phyloP scores from a whole-genome alignment of 2,113 vertebrate genomes.

The Hypomesus transpacificus region DNA sequence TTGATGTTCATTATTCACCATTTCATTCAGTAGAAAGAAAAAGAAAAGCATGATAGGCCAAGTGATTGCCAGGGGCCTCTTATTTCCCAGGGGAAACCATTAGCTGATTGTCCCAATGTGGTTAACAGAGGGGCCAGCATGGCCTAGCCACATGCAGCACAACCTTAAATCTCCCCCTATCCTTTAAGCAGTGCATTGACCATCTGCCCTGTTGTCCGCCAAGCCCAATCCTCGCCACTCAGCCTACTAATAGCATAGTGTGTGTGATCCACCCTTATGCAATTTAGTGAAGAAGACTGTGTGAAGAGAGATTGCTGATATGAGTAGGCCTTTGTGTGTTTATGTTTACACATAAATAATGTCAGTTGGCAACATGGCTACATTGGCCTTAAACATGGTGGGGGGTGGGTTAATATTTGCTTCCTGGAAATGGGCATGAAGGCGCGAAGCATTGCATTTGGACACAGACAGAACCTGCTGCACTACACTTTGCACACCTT shows the following conservation, averaged over 20 bases:
- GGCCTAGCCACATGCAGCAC: conserved; percentile 28
- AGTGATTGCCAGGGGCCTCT: neutral
- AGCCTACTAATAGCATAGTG: no score
- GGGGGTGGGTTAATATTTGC: neutral
- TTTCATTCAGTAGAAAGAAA: neutral
- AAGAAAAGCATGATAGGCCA: neutral
- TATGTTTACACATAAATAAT: no score
- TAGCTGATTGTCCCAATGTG: conserved; percentile 41
- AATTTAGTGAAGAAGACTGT: no score
- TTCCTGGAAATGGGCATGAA: neutral
- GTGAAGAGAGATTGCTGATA: no score
- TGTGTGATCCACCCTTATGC: no score
- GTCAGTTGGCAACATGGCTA: no score
- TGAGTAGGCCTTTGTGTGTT: neutral
- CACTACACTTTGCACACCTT: conserved; percentile 24
- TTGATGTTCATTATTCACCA: neutral
- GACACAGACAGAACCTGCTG: conserved; percentile 44
- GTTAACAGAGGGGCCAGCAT: conserved; percentile 38
- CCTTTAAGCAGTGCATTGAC: conserved; percentile 66
- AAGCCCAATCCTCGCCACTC: conserved; percentile 34
- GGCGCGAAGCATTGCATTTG: conserved; percentile 28
- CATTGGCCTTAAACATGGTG: no score
- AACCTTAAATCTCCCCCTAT: conserved; percentile 57
- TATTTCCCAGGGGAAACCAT: conserved; percentile 18
- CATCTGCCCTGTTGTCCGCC: conserved; percentile 62